Base-by-base conservation (phyloP, 1,140 invertebrate species). In the Acromyrmex heyeri region DNA sequence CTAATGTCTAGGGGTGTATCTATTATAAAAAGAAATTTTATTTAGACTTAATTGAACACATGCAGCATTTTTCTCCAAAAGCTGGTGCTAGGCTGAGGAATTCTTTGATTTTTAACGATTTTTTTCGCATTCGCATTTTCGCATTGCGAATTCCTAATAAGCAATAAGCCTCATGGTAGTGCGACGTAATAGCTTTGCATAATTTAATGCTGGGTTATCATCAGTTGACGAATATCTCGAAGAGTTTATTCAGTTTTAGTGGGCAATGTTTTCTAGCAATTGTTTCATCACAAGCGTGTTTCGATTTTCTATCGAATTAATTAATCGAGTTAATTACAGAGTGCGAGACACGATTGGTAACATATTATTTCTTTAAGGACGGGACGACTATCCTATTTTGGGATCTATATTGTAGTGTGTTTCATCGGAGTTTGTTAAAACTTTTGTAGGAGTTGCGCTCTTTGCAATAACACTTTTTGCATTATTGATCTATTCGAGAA, bases 11-110 rank as follows among this genome's bases (percentile, higher is more conserved):
- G 24, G 59, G 95, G 93, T 7, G 87, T 90, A 38, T 93, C 91
- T 81, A 90, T 92, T 91, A 92, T 27, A 72, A 91, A 86, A 86
- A 92, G 91, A 94, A 96, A 96, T 76, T 53, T 88, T 30, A 12
- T 38, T 89, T 87, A 65, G n/a, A 38, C 30, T 69, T 86, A 53
- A 79, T 59, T n/a, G 21, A n/a, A 38, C 8, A 38, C 72, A 73
- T 72, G 67, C 69, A 85, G 55, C 44, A 50, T 59, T 77, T n/a
- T 89, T 38, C 34, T 50, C 50, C 48, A 34, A 90, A 67, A 89
- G 88, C 88, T 88, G 6, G 83, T 88, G 88, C 73, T 65, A 57
- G 18, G 53, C 12, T 10, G 27, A 62, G 12, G 27, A 3, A 30
- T 73, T 27, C 1, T 38, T 59, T 21, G 18, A 44, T 2, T 75